A percentile compares a stretch with the other conserved stretches of the same genome.
phyloP scores from a whole-genome alignment of 2,888 invertebrate species.

The Ligdia adustata region DNA sequence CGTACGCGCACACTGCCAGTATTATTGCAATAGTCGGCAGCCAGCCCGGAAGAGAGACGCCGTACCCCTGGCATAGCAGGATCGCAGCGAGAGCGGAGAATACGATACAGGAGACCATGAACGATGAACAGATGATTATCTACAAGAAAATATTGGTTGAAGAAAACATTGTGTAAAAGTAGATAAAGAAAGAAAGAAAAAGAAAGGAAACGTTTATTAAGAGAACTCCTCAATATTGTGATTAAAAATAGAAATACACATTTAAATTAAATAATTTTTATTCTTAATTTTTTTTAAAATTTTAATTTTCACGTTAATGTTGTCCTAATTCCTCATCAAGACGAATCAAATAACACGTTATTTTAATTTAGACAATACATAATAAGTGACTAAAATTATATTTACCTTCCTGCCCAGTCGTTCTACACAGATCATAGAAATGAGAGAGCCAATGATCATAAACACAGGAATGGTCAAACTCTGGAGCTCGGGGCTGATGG shows the following conservation, averaged over 20 bases:
- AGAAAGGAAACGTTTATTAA: background rate
- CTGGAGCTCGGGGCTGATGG: slow-evolving; percentile 47
- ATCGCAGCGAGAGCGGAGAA: slow-evolving; percentile 42
- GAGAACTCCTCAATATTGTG: too few relatives aligned
- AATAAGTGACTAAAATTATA: background rate
- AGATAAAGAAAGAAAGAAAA: background rate
- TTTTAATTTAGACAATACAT: too few relatives aligned
- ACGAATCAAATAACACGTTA: too few relatives aligned
- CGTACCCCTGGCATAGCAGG: slow-evolving; percentile 38
- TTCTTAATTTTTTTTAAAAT: too few relatives aligned
- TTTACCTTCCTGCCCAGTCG: slow-evolving; percentile 45
- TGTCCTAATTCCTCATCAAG: too few relatives aligned
- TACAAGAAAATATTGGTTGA: slow-evolving; percentile 24
- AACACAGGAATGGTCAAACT: slow-evolving; percentile 49
- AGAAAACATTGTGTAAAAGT: background rate
- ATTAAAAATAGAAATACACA: too few relatives aligned
- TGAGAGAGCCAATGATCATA: slow-evolving; percentile 46
- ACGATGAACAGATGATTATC: slow-evolving; percentile 42
- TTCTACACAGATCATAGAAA: slow-evolving; percentile 45
- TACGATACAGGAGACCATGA: slow-evolving; percentile 34
- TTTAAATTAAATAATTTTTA: too few relatives aligned
- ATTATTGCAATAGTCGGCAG: slow-evolving; percentile 46
- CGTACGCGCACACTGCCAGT: slow-evolving; percentile 43
- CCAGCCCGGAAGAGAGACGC: slow-evolving; percentile 45
- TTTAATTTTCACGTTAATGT: too few relatives aligned